Percentiles rank a stretch among this genome's conserved stretches.
These are phyloP conservation scores for Trisateles emortualis DNA, from an alignment of 2,888 invertebrate genomes.

Conservation along the genomic window DNA sequence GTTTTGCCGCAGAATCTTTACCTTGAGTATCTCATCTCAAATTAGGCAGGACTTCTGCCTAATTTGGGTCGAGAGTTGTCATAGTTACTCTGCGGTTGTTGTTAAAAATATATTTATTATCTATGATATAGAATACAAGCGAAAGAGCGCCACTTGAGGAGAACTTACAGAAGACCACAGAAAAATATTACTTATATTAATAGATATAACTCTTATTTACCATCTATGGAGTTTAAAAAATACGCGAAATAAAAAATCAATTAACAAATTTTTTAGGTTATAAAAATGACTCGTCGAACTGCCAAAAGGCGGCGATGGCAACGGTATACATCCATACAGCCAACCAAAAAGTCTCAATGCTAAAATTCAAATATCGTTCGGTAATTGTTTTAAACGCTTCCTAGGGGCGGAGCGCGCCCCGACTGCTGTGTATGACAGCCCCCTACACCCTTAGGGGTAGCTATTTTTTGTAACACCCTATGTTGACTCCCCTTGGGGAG, in stretches of 20 bases:
- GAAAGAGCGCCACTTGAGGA: too few relatives aligned
- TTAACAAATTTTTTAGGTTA: constrained; percentile 6
- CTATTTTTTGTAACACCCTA: constrained; percentile 80
- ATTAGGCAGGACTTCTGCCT: too few relatives aligned
- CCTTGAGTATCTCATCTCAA: too few relatives aligned
- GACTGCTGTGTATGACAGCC: constrained; percentile 72
- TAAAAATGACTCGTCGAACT: constrained; percentile 10
- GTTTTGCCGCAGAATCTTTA: too few relatives aligned
- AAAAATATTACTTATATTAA: too few relatives aligned
- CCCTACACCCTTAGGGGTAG: constrained; percentile 68
- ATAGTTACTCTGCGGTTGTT: too few relatives aligned
- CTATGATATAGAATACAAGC: too few relatives aligned
- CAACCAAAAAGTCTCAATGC: constrained; percentile 44
- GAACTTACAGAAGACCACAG: too few relatives aligned
- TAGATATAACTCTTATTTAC: too few relatives aligned
- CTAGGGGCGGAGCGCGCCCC: constrained; percentile 55
- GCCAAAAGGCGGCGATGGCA: constrained; percentile 30
- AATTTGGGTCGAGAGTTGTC: too few relatives aligned
- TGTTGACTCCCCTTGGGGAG: constrained; percentile 40
- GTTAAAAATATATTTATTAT: too few relatives aligned
- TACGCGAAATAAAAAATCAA: not conserved
- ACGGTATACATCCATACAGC: constrained; percentile 31
- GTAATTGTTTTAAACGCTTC: constrained; percentile 72
- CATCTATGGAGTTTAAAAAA: too few relatives aligned
- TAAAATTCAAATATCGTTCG: constrained; percentile 64